These are phyloP conservation scores for Lissocephala sabroskyi DNA, from an alignment of 2,888 invertebrate species.

Conservation along the genomic window DNA sequence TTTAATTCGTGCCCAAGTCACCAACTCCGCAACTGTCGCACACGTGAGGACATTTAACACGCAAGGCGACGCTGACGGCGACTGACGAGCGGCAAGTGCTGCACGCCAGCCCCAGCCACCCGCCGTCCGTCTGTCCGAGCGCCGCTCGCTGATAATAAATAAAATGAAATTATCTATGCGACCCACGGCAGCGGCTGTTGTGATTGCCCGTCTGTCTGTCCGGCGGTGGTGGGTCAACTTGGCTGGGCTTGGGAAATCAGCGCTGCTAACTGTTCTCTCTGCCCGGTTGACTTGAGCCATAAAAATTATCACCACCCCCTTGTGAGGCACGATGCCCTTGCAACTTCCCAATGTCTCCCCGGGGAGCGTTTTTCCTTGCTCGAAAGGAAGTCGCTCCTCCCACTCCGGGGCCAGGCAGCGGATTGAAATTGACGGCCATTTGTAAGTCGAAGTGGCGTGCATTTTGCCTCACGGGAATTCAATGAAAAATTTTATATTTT, in stretches of 20 bases:
- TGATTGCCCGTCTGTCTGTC: no score
- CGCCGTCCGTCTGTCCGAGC: neutral
- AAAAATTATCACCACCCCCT: slow-evolving; percentile 57
- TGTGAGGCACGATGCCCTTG: slow-evolving; percentile 21
- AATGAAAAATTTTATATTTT: slow-evolving; percentile 32
- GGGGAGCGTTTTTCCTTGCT: slow-evolving; percentile 29
- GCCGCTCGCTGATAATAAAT: slow-evolving; percentile 55
- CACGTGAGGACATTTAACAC: slow-evolving; percentile 52
- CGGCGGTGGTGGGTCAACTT: slow-evolving; percentile 52
- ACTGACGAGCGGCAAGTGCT: slow-evolving; percentile 53
- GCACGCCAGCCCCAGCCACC: slow-evolving; percentile 35
- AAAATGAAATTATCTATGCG: slow-evolving; percentile 56
- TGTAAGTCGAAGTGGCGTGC: slow-evolving; percentile 18
- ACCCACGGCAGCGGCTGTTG: slow-evolving; percentile 43
- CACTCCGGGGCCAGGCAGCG: neutral
- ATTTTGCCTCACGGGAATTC: slow-evolving; percentile 49
- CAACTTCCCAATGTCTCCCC: slow-evolving; percentile 51
- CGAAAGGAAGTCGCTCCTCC: no score
- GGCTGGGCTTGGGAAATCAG: slow-evolving; percentile 19
- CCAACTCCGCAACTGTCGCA: slow-evolving; percentile 19
- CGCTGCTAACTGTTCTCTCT: no score
- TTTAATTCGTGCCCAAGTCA: slow-evolving; percentile 44
- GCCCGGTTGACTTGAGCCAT: slow-evolving; percentile 40
- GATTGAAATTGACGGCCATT: slow-evolving; percentile 14
- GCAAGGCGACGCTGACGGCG: slow-evolving; percentile 32